Percentiles rank a stretch among this genome's conserved stretches.
Conservation (phyloP, 2,113 vertebrate species). For the Catagonus wagneri region DNA sequence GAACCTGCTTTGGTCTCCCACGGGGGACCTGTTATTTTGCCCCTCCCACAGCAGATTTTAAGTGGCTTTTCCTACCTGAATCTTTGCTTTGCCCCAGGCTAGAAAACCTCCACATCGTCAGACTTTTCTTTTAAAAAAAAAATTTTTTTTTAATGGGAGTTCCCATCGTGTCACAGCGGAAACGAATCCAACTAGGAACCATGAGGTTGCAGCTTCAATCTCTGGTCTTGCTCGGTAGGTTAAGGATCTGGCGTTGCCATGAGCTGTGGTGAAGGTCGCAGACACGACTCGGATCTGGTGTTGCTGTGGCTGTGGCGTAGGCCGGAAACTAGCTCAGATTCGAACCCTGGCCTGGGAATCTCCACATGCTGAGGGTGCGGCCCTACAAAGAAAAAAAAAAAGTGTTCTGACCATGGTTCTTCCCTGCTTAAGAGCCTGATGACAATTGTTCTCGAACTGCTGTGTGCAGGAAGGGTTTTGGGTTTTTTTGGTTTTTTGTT, state of each 20-base stretch:
- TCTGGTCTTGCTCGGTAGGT: too few relatives aligned
- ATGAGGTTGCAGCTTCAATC: too few relatives aligned
- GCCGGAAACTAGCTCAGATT: too few relatives aligned
- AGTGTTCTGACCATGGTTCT: not conserved
- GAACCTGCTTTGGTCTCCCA: not conserved
- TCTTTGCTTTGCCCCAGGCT: not conserved
- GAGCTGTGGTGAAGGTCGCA: too few relatives aligned
- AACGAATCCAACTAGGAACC: too few relatives aligned
- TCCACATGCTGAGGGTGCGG: too few relatives aligned
- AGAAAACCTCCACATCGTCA: not conserved
- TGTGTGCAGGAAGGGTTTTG: not conserved
- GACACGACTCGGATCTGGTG: too few relatives aligned
- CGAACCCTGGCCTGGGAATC: too few relatives aligned
- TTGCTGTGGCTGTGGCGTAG: too few relatives aligned
- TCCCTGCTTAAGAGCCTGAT: not conserved
- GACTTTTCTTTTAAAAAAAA: not conserved
- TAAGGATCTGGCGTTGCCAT: too few relatives aligned
- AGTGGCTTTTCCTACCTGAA: not conserved
- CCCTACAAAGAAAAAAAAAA: not conserved
- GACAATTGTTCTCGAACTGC: not conserved
- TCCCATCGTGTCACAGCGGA: too few relatives aligned
- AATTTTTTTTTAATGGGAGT: too few relatives aligned
- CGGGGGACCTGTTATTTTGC: not conserved
- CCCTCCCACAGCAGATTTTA: not conserved
- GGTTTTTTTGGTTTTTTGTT: not conserved